These are phyloP conservation scores for Macrotus californicus DNA, from an alignment of 2,113 vertebrate species.

Conservation along the genomic window DNA sequence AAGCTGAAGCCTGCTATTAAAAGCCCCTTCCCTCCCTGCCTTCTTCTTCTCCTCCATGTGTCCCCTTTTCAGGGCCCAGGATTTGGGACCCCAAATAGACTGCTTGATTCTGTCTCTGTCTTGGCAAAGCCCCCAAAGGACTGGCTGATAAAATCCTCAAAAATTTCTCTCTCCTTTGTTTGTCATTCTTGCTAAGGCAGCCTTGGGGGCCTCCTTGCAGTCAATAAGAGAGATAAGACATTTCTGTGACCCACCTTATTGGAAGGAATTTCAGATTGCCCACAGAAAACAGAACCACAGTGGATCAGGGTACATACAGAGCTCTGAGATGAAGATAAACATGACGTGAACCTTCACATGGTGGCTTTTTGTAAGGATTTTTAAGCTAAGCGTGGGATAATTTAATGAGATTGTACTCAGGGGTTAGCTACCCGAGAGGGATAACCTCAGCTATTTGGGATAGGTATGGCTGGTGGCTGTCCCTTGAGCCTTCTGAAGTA, in stretches of 20 bases:
- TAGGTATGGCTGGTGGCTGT: fast-evolving
- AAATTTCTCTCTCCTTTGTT: neutral
- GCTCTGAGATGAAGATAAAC: neutral
- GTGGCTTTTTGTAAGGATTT: neutral
- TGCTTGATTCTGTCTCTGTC: neutral
- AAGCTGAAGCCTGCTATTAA: neutral
- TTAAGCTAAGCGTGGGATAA: neutral
- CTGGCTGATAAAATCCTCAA: neutral
- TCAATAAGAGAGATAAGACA: neutral
- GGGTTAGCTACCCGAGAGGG: neutral
- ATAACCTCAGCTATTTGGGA: neutral
- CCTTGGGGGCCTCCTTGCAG: neutral
- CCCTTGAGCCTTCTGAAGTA: neutral
- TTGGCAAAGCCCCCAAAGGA: neutral
- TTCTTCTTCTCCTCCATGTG: neutral
- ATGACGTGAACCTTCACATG: neutral
- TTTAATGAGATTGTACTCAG: neutral
- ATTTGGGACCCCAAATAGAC: neutral
- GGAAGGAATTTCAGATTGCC: neutral
- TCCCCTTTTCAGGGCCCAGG: neutral
- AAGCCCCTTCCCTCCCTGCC: neutral
- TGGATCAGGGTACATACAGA: neutral
- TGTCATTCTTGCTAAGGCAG: neutral
- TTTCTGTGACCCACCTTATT: neutral
- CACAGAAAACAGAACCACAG: neutral